These are phyloP conservation scores for Sphaeramia orbicularis DNA, from an alignment of 2,797 vertebrate genomes.

Conservation along the genomic window DNA sequence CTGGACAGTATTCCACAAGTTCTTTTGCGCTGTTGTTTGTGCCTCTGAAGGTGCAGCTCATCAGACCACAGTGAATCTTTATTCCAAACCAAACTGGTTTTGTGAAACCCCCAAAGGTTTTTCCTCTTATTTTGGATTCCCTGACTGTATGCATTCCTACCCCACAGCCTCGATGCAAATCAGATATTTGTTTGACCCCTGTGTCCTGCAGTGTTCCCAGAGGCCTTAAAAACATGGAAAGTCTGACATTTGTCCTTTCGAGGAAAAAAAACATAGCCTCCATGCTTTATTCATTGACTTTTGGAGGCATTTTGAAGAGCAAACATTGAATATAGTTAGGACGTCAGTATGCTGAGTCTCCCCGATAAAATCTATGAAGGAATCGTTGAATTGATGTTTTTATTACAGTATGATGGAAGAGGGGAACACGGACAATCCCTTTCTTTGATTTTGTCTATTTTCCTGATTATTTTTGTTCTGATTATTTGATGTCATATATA, in stretches of 20 bases:
- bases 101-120: conserved; percentile 1
- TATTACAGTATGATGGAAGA: no score
- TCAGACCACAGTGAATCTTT: conserved; percentile 3
- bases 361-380: background rate
- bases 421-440: no score
- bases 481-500: no score
- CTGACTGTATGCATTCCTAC: conserved; percentile 32
- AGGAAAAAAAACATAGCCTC: conserved; percentile 30
- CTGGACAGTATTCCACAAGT: background rate
- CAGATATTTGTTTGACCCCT: conserved; percentile 64
- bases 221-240: conserved; percentile 28
- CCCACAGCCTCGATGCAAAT: conserved; percentile 58
- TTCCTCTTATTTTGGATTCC: conserved; percentile 47
- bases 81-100: conserved; percentile 15
- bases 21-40: conserved; percentile 19
- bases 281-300: conserved; percentile 33
- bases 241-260: conserved; percentile 56
- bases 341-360: background rate
- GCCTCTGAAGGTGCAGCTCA: conserved; percentile 6
- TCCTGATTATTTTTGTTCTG: no score
- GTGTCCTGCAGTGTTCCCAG: conserved; percentile 44
- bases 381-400: background rate
- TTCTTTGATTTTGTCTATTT: no score
- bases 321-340: background rate
- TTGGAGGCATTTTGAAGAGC: background rate